phyloP scores from a whole-genome alignment of 2,797 vertebrate species.

The Morus bassanus region DNA sequence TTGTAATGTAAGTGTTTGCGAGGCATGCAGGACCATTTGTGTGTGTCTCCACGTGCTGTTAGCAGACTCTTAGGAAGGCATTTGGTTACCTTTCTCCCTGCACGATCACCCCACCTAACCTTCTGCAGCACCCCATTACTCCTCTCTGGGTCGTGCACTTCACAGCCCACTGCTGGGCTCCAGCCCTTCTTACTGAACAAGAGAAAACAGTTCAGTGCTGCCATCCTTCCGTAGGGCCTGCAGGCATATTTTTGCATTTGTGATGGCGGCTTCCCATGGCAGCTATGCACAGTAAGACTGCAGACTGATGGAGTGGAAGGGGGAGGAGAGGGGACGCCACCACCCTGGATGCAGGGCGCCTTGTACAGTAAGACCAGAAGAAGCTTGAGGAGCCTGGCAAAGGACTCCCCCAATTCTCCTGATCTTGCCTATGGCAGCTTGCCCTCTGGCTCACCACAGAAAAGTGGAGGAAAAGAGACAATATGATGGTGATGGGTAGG shows the following conservation, averaged over 20 bases:
- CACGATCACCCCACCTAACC: fast-evolving
- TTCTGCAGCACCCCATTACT: neutral
- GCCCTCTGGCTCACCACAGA: neutral
- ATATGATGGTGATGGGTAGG: neutral
- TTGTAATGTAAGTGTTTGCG: neutral
- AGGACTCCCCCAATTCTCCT: neutral
- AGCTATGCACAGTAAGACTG: neutral
- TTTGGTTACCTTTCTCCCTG: neutral
- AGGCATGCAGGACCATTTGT: neutral
- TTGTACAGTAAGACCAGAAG: neutral
- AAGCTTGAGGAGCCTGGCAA: neutral
- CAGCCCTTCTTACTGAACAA: neutral
- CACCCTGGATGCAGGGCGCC: fast-evolving
- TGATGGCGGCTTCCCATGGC: neutral
- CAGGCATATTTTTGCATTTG: neutral
- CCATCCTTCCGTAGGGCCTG: neutral
- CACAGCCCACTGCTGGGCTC: neutral
- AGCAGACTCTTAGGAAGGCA: neutral
- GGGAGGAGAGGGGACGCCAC: neutral
- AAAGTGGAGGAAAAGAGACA: neutral
- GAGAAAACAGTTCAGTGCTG: neutral
- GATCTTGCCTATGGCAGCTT: neutral
- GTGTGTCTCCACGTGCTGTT: neutral
- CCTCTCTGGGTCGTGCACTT: neutral
- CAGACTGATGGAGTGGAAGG: neutral